phyloP scores from a whole-genome alignment of 2,888 invertebrate genomes.

The Molanna angustata region DNA sequence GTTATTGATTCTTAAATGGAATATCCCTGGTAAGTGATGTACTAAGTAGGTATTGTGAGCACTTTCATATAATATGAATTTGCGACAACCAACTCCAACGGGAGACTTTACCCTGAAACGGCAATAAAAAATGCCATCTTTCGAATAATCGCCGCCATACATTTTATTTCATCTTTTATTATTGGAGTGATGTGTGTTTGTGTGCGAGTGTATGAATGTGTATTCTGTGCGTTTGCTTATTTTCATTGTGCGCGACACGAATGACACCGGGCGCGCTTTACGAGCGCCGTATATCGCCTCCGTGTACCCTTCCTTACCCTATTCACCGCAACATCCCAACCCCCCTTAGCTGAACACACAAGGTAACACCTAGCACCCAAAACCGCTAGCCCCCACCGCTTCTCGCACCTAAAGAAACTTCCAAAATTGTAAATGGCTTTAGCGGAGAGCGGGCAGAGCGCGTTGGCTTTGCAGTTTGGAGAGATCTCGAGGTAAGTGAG shows the following conservation, averaged over 20 bases:
- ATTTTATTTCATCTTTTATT: constrained; percentile 25
- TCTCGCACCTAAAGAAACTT: constrained; percentile 31
- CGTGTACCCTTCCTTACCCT: not conserved
- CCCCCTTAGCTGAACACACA: constrained; percentile 3
- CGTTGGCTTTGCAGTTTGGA: constrained; percentile 8
- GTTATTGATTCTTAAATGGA: no score
- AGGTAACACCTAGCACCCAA: constrained; percentile 11
- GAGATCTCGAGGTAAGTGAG: constrained; percentile 4
- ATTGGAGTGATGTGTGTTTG: constrained; percentile 13
- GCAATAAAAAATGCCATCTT: constrained; percentile 24
- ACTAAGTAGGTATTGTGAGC: no score
- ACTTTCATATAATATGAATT: no score
- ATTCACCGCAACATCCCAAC: not conserved
- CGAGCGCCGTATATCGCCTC: constrained; percentile 23
- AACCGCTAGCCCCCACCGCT: constrained; percentile 23
- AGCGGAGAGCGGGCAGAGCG: constrained; percentile 25
- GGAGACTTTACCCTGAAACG: not conserved
- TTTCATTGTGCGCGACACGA: constrained; percentile 33
- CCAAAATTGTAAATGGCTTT: constrained; percentile 33
- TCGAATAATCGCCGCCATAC: constrained; percentile 29
- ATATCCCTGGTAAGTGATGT: no score
- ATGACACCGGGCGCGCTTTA: constrained; percentile 32
- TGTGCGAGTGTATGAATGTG: no score
- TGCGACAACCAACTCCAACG: constrained; percentile 6
- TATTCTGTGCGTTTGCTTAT: constrained; percentile 21